Conservation (phyloP, 2,797 vertebrate species). For the Peromyscus eremicus region DNA sequence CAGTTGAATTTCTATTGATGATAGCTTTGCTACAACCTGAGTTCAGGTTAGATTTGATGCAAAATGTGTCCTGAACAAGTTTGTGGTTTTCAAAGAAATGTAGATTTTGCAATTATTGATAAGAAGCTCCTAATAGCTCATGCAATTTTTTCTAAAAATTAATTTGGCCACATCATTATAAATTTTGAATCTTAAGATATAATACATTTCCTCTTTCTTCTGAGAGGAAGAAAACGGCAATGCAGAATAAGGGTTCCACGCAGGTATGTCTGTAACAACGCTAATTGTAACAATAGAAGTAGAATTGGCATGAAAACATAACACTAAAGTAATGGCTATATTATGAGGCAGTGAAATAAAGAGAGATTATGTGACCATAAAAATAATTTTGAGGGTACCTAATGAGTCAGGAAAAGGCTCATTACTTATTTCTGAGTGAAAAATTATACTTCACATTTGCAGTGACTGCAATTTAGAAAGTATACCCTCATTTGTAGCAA, state of each 20-base stretch:
- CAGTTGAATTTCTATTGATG: conserved; percentile 6
- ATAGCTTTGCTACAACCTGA: background rate
- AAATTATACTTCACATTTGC: conserved; percentile 12
- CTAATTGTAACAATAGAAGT: conserved; percentile 49
- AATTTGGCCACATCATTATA: background rate
- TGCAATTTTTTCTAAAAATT: background rate
- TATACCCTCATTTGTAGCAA: background rate
- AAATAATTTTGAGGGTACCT: background rate
- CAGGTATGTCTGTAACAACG: background rate
- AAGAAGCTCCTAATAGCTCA: conserved; percentile 16
- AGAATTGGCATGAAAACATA: background rate
- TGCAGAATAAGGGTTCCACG: background rate
- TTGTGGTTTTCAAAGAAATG: background rate
- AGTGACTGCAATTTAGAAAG: conserved; percentile 26
- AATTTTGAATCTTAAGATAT: conserved; percentile 35
- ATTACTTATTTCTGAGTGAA: conserved; percentile 41
- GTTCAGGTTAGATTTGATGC: background rate
- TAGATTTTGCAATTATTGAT: conserved; percentile 15
- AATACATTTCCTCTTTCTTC: background rate
- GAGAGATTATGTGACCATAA: background rate
- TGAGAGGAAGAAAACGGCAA: conserved; percentile 26
- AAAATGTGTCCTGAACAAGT: background rate
- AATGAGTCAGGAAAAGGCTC: conserved; percentile 55
- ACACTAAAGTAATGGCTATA: conserved; percentile 33
- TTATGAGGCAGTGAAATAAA: background rate